Percentiles rank a stretch among this genome's conserved stretches.
These are phyloP conservation scores for Falco biarmicus DNA, from an alignment of 2,797 vertebrate species.

Conservation along the genomic window DNA sequence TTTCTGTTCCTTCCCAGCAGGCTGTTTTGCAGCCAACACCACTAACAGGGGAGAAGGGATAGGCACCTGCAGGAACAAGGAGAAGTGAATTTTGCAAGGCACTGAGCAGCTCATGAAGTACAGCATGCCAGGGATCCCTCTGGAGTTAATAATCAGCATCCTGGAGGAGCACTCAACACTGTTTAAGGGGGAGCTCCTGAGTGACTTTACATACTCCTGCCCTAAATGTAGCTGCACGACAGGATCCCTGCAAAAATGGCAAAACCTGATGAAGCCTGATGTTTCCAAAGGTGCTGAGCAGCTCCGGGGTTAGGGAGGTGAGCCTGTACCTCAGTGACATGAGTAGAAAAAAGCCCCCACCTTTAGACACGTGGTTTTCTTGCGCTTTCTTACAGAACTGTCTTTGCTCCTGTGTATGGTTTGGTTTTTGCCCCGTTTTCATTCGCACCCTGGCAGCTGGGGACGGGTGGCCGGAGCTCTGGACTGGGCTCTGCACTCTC, in stretches of 20 bases:
- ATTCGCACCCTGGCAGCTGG: background rate
- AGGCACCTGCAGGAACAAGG: background rate
- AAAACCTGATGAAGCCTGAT: background rate
- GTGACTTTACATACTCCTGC: background rate
- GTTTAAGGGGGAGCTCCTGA: background rate
- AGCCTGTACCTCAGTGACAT: background rate
- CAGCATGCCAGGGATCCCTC: accelerated
- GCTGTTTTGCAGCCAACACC: background rate
- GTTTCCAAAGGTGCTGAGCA: background rate
- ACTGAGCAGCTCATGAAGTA: background rate
- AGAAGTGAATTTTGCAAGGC: background rate
- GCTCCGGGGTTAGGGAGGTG: background rate
- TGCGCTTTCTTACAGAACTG: background rate
- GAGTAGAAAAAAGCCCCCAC: accelerated
- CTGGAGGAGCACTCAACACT: background rate
- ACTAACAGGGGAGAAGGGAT: background rate
- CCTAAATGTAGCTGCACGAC: background rate
- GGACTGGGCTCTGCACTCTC: background rate
- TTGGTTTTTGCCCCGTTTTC: background rate
- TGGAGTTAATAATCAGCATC: background rate
- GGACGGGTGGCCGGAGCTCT: background rate
- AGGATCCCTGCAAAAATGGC: background rate
- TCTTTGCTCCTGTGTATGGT: accelerated
- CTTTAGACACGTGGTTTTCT: accelerated
- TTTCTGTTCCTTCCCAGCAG: background rate